Evolutionary conservation across 1,140 invertebrate species (phyloP).

Genomic region (Heliconius melpomene): DNA sequence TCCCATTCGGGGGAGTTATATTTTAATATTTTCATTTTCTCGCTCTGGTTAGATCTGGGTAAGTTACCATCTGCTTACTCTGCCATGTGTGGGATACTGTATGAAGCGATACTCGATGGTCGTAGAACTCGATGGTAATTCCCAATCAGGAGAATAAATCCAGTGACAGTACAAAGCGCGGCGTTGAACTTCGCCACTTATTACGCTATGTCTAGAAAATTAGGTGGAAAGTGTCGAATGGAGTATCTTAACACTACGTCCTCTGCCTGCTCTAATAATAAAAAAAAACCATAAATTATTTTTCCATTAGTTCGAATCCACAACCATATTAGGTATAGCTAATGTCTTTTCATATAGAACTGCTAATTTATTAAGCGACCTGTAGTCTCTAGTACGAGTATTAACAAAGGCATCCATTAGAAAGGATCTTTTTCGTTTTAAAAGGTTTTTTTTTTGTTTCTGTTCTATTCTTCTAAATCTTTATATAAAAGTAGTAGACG

Average conservation of each 20-base stretch:
- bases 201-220: neutral
- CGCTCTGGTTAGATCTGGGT: too few species aligned
- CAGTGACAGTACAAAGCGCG: too few species aligned
- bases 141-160: too few species aligned
- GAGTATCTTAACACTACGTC: neutral
- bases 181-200: neutral
- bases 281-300: too few species aligned
- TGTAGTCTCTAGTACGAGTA: neutral
- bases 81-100: too few species aligned
- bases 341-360: neutral
- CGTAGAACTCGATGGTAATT: too few species aligned
- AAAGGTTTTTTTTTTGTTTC: neutral
- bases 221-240: neutral
- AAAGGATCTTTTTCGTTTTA: neutral
- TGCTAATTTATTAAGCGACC: neutral
- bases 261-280: neutral
- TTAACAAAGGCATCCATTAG: slow-evolving; percentile 8
- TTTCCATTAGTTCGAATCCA: too few species aligned
- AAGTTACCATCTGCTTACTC: too few species aligned
- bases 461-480: neutral
- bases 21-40: too few species aligned
- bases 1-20: too few species aligned
- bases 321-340: too few species aligned
- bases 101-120: too few species aligned
- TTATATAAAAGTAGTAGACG: neutral